Conservation (phyloP, 2,113 vertebrate species). For the Sapayoa aenigma region DNA sequence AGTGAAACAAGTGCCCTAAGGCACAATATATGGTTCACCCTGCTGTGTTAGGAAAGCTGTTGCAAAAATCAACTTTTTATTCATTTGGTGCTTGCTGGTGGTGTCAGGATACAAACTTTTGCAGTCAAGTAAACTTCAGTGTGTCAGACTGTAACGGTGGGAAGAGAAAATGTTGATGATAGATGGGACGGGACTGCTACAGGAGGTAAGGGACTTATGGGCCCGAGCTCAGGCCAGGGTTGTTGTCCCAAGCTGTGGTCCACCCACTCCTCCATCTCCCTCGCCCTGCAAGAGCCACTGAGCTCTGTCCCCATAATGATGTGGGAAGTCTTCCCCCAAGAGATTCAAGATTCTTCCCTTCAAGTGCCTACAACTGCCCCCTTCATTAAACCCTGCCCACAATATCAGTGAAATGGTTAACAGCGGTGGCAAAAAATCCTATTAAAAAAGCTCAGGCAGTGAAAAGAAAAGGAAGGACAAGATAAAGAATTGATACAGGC, state of each 20-base stretch:
- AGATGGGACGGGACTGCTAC: background rate
- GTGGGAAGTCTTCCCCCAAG: background rate
- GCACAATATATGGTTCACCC: background rate
- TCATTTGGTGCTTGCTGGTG: background rate
- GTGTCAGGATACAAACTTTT: background rate
- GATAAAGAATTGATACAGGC: background rate
- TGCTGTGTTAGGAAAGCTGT: background rate
- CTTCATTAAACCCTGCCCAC: background rate
- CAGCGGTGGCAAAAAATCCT: background rate
- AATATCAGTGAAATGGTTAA: background rate
- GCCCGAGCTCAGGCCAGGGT: background rate
- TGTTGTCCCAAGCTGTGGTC: background rate
- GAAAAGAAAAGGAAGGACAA: background rate
- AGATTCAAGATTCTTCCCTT: background rate
- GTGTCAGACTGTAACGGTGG: background rate
- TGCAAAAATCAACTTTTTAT: background rate
- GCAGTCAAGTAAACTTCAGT: background rate
- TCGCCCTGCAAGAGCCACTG: background rate
- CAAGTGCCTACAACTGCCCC: background rate
- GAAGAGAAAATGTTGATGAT: background rate
- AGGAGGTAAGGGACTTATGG: background rate
- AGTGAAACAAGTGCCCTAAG: background rate
- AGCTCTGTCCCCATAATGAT: background rate
- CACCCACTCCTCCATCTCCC: background rate
- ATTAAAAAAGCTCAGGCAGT: background rate